Conservation (phyloP, 2,888 invertebrate species). For the Andricus curvator region DNA sequence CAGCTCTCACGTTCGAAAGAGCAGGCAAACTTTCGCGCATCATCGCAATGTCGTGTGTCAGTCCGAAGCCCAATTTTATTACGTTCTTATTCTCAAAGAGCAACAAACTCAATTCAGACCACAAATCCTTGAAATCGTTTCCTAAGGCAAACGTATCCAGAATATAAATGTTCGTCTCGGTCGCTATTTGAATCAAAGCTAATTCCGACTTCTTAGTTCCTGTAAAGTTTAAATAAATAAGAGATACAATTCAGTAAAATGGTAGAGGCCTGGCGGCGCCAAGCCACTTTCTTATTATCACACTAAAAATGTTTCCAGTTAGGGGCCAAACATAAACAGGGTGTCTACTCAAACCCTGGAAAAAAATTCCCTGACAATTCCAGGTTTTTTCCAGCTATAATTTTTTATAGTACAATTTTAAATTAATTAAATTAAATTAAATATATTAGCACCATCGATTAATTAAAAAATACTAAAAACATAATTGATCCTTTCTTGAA, state of each 20-base stretch:
- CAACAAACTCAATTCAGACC: constrained; percentile 83
- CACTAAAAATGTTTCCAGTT: too few relatives aligned
- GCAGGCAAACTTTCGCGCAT: constrained; percentile 82
- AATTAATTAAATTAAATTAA: too few relatives aligned
- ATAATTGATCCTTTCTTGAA: too few relatives aligned
- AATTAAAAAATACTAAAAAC: too few relatives aligned
- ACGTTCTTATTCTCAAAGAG: constrained; percentile 89
- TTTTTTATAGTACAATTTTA: too few relatives aligned
- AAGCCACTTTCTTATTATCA: too few relatives aligned
- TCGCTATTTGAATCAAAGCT: constrained; percentile 91
- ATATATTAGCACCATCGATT: too few relatives aligned
- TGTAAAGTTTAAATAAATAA: constrained; percentile 43
- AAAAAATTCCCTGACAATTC: too few relatives aligned
- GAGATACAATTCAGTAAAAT: neutral
- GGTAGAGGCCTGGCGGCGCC: too few relatives aligned
- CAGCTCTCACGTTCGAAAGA: constrained; percentile 78
- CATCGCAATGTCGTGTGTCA: constrained; percentile 82
- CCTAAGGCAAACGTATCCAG: constrained; percentile 87
- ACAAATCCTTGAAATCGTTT: constrained; percentile 80
- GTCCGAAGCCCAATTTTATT: constrained; percentile 85
- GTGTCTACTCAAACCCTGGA: too few relatives aligned
- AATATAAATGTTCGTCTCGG: constrained; percentile 85
- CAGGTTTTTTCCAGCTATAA: too few relatives aligned
- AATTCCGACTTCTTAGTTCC: constrained; percentile 83
- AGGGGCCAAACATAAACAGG: too few relatives aligned